phyloP scores from a whole-genome alignment of 1,140 invertebrate genomes.

The Drosophila truncata region DNA sequence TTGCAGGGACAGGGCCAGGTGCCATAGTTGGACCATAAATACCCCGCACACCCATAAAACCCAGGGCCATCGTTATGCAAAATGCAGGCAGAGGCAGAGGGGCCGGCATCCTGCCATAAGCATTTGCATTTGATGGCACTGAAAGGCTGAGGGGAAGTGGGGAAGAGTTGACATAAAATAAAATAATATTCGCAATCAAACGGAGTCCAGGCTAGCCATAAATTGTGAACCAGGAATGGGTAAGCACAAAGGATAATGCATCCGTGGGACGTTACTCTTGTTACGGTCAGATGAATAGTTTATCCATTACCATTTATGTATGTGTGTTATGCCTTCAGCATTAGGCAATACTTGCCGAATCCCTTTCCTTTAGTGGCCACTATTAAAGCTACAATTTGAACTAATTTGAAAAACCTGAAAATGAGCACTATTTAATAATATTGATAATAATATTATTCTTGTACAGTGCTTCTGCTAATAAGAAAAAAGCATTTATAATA shows the following conservation, averaged over 20 bases:
- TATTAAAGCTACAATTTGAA: neutral
- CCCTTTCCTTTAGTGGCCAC: neutral
- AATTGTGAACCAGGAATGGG: conserved; percentile 11
- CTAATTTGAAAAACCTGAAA: neutral
- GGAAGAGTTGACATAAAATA: conserved; percentile 45
- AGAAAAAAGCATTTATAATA: no score
- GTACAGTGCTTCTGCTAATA: no score
- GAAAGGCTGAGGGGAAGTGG: conserved; percentile 1
- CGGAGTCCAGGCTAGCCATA: conserved; percentile 21
- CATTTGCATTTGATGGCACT: conserved; percentile 49
- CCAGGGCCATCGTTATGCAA: conserved; percentile 38
- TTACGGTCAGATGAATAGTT: neutral
- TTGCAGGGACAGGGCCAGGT: conserved; percentile 13
- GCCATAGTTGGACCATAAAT: conserved; percentile 44
- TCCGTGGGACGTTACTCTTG: neutral
- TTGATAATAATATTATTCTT: no score
- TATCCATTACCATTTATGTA: neutral
- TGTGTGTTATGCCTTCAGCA: neutral
- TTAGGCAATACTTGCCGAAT: neutral
- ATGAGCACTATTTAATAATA: neutral
- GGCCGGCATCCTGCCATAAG: conserved; percentile 34
- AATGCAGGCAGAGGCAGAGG: conserved; percentile 19
- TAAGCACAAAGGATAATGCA: conserved; percentile 13
- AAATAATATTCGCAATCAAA: conserved; percentile 56
- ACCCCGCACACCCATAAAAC: conserved; percentile 33